These are phyloP conservation scores for Automeris io DNA, from an alignment of 2,888 invertebrate species.

Conservation along the genomic window DNA sequence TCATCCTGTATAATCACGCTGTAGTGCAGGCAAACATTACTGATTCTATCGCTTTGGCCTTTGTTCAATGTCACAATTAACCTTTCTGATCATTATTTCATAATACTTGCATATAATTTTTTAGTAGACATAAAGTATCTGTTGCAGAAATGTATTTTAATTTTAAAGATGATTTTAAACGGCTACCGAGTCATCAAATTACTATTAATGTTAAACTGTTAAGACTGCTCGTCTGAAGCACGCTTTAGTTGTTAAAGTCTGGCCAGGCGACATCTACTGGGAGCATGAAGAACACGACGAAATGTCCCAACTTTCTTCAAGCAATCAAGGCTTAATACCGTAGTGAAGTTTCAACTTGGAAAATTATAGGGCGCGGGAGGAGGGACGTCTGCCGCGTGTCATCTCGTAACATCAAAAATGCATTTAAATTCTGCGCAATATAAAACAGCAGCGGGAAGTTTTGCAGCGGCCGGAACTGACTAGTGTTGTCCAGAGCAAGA, in stretches of 20 bases:
- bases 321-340: slow-evolving; percentile 77
- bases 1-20: no score
- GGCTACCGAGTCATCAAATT: no score
- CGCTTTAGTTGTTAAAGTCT: no score
- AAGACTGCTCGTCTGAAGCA: no score
- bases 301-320: slow-evolving; percentile 76
- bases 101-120: no score
- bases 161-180: slow-evolving; percentile 2
- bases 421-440: slow-evolving; percentile 78
- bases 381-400: slow-evolving; percentile 75
- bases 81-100: no score
- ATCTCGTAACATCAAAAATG: slow-evolving; percentile 78
- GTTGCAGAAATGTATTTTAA: slow-evolving; percentile 14
- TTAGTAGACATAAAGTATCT: no score
- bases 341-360: slow-evolving; percentile 76
- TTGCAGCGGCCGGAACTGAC: slow-evolving; percentile 65
- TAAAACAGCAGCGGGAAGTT: slow-evolving; percentile 74
- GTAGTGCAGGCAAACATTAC: no score
- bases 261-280: slow-evolving; percentile 68
- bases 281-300: slow-evolving; percentile 74
- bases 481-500: slow-evolving; percentile 49
- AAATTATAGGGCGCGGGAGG: slow-evolving; percentile 69
- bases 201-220: no score
- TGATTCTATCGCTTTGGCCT: no score
- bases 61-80: no score